phyloP scores from a whole-genome alignment of 2,888 invertebrate species.

The Eupithecia subumbrata region DNA sequence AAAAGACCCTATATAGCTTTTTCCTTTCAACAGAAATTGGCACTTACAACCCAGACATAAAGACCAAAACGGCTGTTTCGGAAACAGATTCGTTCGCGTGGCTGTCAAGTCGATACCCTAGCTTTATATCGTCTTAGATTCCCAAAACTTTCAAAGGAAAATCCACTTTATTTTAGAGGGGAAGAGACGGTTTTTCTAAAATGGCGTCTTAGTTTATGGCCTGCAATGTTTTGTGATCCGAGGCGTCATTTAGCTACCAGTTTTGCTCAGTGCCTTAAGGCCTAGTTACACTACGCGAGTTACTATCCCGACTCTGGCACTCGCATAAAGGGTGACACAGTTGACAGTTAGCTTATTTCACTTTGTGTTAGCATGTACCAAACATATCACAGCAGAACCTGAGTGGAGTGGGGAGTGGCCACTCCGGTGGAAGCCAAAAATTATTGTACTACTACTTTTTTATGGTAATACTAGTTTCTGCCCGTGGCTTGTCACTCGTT shows the following conservation, averaged over 20 bases:
- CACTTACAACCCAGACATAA: conserved; percentile 53
- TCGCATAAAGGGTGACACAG: background rate
- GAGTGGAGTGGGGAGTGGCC: too few relatives aligned
- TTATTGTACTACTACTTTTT: too few relatives aligned
- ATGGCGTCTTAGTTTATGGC: conserved; percentile 51
- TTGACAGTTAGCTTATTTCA: background rate
- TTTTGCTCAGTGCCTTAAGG: conserved; percentile 57
- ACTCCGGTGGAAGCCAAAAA: background rate
- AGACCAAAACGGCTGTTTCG: conserved; percentile 53
- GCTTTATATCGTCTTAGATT: conserved; percentile 44
- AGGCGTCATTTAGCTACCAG: conserved; percentile 63
- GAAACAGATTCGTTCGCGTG: conserved; percentile 55
- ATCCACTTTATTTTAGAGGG: conserved; percentile 37
- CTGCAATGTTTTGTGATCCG: conserved; percentile 58
- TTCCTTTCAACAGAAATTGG: conserved; percentile 56
- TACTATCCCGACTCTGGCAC: background rate
- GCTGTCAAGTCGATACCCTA: conserved; percentile 48
- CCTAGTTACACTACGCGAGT: conserved; percentile 34
- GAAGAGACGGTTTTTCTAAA: conserved; percentile 43
- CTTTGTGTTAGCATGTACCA: background rate
- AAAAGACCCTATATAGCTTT: conserved; percentile 51
- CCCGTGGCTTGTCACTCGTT: too few relatives aligned
- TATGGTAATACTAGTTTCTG: too few relatives aligned
- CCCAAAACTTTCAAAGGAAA: conserved; percentile 34
- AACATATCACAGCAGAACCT: background rate